These are phyloP conservation scores for Eufriesea mexicana DNA, from an alignment of 1,140 invertebrate species.

Conservation along the genomic window DNA sequence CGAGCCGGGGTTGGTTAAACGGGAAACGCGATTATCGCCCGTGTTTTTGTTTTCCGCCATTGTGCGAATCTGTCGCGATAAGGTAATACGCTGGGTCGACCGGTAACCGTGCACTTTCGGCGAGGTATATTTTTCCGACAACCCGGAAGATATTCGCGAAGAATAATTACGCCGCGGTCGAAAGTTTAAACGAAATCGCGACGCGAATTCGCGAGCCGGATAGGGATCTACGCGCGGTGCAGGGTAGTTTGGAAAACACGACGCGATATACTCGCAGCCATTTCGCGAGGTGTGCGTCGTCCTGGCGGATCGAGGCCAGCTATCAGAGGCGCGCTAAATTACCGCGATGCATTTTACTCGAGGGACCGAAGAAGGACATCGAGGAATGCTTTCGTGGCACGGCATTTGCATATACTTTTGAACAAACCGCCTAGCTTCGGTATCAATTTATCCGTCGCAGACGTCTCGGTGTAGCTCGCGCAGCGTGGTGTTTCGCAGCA, in stretches of 20 bases:
- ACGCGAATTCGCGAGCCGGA: background rate
- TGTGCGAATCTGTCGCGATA: conserved; percentile 58
- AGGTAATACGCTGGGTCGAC: conserved; percentile 50
- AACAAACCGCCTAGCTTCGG: conserved; percentile 22
- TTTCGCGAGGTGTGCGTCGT: background rate
- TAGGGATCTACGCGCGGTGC: background rate
- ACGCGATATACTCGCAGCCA: background rate
- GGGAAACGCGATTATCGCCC: conserved; percentile 61
- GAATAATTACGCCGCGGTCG: background rate
- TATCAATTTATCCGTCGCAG: conserved; percentile 53
- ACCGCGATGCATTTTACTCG: conserved; percentile 22
- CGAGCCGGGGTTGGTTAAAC: conserved; percentile 45
- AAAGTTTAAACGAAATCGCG: background rate
- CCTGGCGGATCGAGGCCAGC: background rate
- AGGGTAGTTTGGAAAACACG: background rate
- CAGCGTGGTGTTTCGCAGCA: conserved; percentile 1
- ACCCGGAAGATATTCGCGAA: background rate
- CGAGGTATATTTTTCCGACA: conserved; percentile 10
- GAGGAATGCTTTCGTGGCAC: conserved; percentile 30
- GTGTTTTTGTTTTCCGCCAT: conserved; percentile 60
- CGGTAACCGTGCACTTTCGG: conserved; percentile 39
- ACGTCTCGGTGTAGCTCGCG: background rate
- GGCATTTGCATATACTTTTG: conserved; percentile 46
- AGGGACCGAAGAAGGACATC: conserved; percentile 2
- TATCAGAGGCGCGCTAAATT: conserved; percentile 39